These are phyloP conservation scores for Drosophila colorata DNA, from an alignment of 2,888 invertebrate species.

Conservation along the genomic window DNA sequence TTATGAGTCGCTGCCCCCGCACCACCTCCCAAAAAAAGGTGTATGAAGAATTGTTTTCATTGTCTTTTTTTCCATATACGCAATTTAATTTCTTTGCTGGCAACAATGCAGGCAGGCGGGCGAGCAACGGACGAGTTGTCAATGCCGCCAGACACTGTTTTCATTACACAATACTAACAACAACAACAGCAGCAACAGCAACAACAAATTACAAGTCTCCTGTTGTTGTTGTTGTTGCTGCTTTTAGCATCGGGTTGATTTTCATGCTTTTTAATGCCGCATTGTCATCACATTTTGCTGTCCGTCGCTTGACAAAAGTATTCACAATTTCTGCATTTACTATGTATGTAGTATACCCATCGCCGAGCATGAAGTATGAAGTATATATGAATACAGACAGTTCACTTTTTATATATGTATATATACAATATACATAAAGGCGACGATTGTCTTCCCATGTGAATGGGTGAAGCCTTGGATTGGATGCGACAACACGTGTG, in stretches of 20 bases:
- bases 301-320: constrained; percentile 37
- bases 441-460: constrained; percentile 33
- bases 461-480: constrained; percentile 38
- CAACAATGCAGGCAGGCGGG: constrained; percentile 34
- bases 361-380: constrained; percentile 17
- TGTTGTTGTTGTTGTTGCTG: constrained; percentile 17
- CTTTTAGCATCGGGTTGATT: constrained; percentile 46
- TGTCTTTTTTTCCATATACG: constrained; percentile 50
- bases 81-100: constrained; percentile 65
- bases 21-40: constrained; percentile 2
- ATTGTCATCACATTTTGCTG: constrained; percentile 74
- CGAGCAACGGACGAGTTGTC: constrained; percentile 45
- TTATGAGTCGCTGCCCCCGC: constrained; percentile 5
- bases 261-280: constrained; percentile 72
- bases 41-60: constrained; percentile 65
- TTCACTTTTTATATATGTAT: constrained; percentile 23
- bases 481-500: constrained; percentile 50
- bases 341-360: neutral
- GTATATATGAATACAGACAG: constrained; percentile 15
- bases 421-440: constrained; percentile 21
- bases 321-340: constrained; percentile 9
- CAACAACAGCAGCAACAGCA: constrained; percentile 23
- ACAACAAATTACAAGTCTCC: constrained; percentile 23
- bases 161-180: constrained; percentile 68
- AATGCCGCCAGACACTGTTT: constrained; percentile 59